A percentile compares a stretch with the other conserved stretches of the same genome.
phyloP scores from a whole-genome alignment of 2,888 invertebrate species.

The Calliphora vomitoria region DNA sequence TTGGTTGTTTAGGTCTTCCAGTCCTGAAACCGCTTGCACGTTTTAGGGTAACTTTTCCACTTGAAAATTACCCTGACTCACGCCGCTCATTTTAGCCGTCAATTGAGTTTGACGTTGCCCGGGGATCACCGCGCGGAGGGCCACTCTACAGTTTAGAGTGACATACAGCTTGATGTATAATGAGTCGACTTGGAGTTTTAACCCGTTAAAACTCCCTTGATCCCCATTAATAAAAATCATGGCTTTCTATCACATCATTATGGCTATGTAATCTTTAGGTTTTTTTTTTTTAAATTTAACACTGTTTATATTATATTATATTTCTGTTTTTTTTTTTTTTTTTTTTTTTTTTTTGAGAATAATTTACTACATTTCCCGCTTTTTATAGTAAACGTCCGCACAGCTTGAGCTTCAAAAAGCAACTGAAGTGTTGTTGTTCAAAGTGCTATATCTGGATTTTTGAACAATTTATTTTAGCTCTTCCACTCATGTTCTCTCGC shows the following conservation, averaged over 20 bases:
- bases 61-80: conserved; percentile 17
- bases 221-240: conserved; percentile 33
- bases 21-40: neutral
- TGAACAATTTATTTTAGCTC: neutral
- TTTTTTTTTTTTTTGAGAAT: conserved; percentile 1
- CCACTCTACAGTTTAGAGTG: conserved; percentile 44
- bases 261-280: neutral
- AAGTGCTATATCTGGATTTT: conserved; percentile 2
- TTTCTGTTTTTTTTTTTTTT: neutral
- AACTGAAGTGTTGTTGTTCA: conserved; percentile 52
- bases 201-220: conserved; percentile 61
- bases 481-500: neutral
- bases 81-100: conserved; percentile 74
- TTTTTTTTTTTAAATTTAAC: neutral
- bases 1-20: neutral
- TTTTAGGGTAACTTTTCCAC: conserved; percentile 23
- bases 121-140: conserved; percentile 74
- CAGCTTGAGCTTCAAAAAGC: conserved; percentile 64
- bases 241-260: neutral
- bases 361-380: neutral
- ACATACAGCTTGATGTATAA: conserved; percentile 67
- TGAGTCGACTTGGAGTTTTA: conserved; percentile 73
- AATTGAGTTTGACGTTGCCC: conserved; percentile 71
- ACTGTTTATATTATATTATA: conserved; percentile 18
- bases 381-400: conserved; percentile 56